Evolutionary conservation across 2,113 vertebrate genomes (phyloP), one percentile per base, ranked within the genome.

Genomic region (Chloroceryle aenea): DNA sequence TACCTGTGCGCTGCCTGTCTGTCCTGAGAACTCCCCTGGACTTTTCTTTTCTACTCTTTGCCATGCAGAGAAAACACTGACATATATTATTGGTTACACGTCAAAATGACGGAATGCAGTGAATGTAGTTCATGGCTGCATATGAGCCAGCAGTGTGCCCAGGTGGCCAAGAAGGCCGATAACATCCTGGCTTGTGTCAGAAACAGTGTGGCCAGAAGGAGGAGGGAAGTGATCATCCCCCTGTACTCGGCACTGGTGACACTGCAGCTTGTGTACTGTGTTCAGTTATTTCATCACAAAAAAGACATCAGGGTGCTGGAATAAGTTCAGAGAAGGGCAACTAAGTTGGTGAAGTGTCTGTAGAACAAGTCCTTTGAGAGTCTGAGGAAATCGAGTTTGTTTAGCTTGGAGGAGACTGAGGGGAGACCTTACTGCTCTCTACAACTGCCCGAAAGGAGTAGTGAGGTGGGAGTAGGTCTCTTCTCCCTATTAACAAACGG

Each of bases 1-100:
- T 69, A 30, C 48, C 71, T 66, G 43, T 9, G 48, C 10, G 0
- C 27, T 15, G 58, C 48, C 23, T 23, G 0, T 43, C 32, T 25
- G 32, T 43, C 61, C 53, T 2, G 9, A 83, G 29, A 6, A 0
- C 29, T 50, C 30, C 34, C n/a, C n/a, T 12, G 50, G 42, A 30
- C 75, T 26, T 87, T 53, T 19, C 75, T 26, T 87, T 55, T 19
- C 62, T 30, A 9, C 17, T 80, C 18, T 56, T 55, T 26, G 14
- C 72, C 43, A 6, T 14, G 14, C 25, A 21, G 58, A 50, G 10
- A 5, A 17, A 20, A 25, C 19, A 18, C 29, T 47, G 10, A 23
- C 0, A 1, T 43, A 8, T 27, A 80, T 34, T 68, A 48, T 6
- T 5, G 7, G 47, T 61, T 53, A 10, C 48, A 5, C 0, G 0